Percentiles rank a stretch among this genome's conserved stretches.
phyloP scores from a whole-genome alignment of 2,113 vertebrate genomes.

The Sarotherodon lohbergeri region DNA sequence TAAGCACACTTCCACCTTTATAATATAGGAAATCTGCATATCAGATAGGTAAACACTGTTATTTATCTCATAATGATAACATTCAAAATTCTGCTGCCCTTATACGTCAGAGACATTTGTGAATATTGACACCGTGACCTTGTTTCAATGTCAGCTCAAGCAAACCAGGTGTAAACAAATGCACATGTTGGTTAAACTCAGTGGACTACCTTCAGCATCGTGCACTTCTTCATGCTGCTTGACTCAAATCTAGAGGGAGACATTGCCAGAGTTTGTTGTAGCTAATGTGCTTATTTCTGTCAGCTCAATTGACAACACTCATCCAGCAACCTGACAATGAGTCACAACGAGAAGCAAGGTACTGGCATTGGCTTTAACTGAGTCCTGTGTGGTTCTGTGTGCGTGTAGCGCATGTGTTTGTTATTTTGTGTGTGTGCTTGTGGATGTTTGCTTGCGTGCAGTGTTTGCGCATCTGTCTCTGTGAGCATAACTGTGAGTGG shows the following conservation, averaged over 20 bases:
- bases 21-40: not conserved
- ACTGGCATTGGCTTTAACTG: slow-evolving; percentile 36
- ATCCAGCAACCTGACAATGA: slow-evolving; percentile 50
- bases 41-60: not conserved
- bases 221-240: slow-evolving; percentile 17
- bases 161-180: slow-evolving; percentile 36
- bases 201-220: slow-evolving; percentile 30
- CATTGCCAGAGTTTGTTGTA: slow-evolving; percentile 49
- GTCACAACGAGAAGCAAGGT: slow-evolving; percentile 44
- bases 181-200: slow-evolving; percentile 7
- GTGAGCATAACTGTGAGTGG: slow-evolving; percentile 51
- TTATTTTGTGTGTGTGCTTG: not conserved
- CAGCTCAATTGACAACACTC: slow-evolving; percentile 58
- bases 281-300: slow-evolving; percentile 66
- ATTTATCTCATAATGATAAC: not conserved
- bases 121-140: slow-evolving; percentile 34
- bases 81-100: not conserved
- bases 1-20: not conserved
- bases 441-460: not conserved
- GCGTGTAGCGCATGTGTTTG: not conserved
- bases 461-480: slow-evolving; percentile 54
- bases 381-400: slow-evolving; percentile 16
- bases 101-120: not conserved
- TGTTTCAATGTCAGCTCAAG: slow-evolving; percentile 20
- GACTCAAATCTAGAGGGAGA: slow-evolving; percentile 55